These are phyloP conservation scores for Cephus spinipes DNA, from an alignment of 2,888 invertebrate genomes.

Conservation along the genomic window DNA sequence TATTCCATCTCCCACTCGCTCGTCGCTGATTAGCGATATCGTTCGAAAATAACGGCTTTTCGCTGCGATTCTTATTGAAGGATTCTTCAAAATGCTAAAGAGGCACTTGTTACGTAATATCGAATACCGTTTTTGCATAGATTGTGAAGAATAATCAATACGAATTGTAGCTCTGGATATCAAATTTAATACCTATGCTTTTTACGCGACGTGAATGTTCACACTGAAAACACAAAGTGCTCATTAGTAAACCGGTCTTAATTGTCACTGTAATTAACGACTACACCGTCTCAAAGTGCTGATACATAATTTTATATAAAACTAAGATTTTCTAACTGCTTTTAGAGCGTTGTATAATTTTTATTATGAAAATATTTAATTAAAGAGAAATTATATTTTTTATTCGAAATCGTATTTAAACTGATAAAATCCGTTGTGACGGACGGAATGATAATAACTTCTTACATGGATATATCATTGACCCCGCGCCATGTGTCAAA, in stretches of 20 bases:
- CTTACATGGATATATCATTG: too few relatives aligned
- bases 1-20: not conserved
- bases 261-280: not conserved
- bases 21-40: slow-evolving; percentile 5
- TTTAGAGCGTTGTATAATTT: not conserved
- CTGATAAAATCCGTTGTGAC: not conserved
- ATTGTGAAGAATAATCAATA: not conserved
- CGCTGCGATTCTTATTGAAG: not conserved
- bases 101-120: not conserved
- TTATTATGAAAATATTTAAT: not conserved
- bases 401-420: not conserved
- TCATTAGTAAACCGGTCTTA: not conserved
- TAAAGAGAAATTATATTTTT: not conserved
- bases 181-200: not conserved
- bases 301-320: not conserved
- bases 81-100: not conserved
- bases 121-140: not conserved
- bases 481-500: not conserved
- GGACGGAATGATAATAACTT: too few relatives aligned
- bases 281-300: not conserved
- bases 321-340: not conserved
- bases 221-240: not conserved
- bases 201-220: not conserved
- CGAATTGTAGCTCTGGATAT: not conserved
- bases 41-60: not conserved